These are phyloP conservation scores for Salmo trutta DNA, from an alignment of 2,797 vertebrate genomes.

Conservation along the genomic window DNA sequence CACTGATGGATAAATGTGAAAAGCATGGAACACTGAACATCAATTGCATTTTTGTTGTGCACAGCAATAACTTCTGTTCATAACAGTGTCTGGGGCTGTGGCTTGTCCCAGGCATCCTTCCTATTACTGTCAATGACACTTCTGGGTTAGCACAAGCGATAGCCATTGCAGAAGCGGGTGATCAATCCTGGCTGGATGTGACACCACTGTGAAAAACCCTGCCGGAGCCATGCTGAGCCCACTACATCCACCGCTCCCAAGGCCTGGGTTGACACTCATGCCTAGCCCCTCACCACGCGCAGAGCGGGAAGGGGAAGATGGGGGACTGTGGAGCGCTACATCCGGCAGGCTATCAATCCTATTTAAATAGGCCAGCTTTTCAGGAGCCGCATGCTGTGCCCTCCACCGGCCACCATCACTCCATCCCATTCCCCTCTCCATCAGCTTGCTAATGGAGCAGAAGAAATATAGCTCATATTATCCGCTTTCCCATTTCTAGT, in stretches of 20 bases:
- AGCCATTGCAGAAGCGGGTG: slow-evolving; percentile 46
- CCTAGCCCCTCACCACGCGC: background rate
- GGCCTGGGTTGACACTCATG: slow-evolving; percentile 31
- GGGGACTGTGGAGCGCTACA: slow-evolving; percentile 42
- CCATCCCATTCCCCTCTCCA: slow-evolving; percentile 27
- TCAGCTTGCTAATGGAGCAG: slow-evolving; percentile 28
- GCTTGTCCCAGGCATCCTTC: slow-evolving; percentile 47
- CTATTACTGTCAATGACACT: slow-evolving; percentile 64
- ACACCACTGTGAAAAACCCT: slow-evolving; percentile 37
- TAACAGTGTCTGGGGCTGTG: slow-evolving; percentile 30
- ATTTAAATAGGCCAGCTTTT: slow-evolving; percentile 73
- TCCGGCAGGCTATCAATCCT: slow-evolving; percentile 76
- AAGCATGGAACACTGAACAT: slow-evolving; percentile 56
- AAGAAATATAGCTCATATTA: slow-evolving; percentile 41
- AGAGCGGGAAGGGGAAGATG: slow-evolving; percentile 4
- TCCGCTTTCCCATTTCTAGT: background rate
- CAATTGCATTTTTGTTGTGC: slow-evolving; percentile 62
- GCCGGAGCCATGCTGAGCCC: slow-evolving; percentile 7
- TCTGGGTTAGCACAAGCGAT: slow-evolving; percentile 74
- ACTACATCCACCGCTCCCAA: slow-evolving; percentile 20
- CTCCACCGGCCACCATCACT: slow-evolving; percentile 60
- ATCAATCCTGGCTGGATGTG: slow-evolving; percentile 58
- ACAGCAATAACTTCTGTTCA: slow-evolving; percentile 60
- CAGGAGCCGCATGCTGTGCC: slow-evolving; percentile 54
- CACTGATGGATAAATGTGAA: slow-evolving; percentile 61